Evolutionary conservation across 1,140 invertebrate species (phyloP).

Genomic region (Drosophila sulfurigaster): DNA sequence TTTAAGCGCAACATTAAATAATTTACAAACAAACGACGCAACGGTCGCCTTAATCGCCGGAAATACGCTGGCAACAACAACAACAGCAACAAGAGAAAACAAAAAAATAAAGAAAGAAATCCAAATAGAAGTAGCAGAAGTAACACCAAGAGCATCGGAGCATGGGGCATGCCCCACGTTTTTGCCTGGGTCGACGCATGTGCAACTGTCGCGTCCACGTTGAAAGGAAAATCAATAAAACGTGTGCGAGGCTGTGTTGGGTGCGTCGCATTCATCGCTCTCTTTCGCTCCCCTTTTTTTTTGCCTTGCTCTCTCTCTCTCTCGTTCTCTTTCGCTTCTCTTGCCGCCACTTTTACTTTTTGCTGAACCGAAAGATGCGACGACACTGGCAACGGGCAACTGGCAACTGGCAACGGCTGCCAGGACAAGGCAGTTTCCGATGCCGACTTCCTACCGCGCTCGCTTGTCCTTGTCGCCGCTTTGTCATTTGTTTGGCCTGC

Average conservation of each 20-base stretch:
- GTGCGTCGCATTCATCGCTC: conserved; percentile 4
- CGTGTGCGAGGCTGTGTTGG: conserved; percentile 72
- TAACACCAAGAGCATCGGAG: conserved; percentile 6
- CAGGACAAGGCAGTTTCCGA: conserved; percentile 75
- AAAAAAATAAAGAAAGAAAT: conserved; percentile 19
- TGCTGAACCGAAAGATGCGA: conserved; percentile 46
- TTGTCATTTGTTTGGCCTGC: conserved; percentile 82
- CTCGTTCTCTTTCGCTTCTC: conserved; percentile 23
- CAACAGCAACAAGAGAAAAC: conserved; percentile 15
- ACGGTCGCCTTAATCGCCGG: conserved; percentile 75
- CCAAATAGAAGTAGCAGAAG: conserved; percentile 1
- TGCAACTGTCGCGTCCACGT: conserved; percentile 67
- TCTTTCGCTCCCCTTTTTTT: background rate
- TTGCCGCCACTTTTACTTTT: conserved; percentile 78
- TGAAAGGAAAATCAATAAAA: conserved; percentile 79
- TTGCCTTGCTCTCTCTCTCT: background rate
- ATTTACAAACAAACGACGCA: conserved; percentile 81
- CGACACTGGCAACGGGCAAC: background rate
- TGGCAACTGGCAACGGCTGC: conserved; percentile 60
- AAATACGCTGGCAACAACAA: conserved; percentile 45
- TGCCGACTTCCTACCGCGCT: conserved; percentile 35
- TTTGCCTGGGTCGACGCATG: conserved; percentile 71
- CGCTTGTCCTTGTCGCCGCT: conserved; percentile 50
- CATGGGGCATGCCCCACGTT: conserved; percentile 31
- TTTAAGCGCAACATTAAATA: conserved; percentile 83